A percentile compares a stretch with the other conserved stretches of the same genome.
Evolutionary conservation across 2,888 invertebrate genomes (phyloP).

Genomic region (Chydorus sphaericus): DNA sequence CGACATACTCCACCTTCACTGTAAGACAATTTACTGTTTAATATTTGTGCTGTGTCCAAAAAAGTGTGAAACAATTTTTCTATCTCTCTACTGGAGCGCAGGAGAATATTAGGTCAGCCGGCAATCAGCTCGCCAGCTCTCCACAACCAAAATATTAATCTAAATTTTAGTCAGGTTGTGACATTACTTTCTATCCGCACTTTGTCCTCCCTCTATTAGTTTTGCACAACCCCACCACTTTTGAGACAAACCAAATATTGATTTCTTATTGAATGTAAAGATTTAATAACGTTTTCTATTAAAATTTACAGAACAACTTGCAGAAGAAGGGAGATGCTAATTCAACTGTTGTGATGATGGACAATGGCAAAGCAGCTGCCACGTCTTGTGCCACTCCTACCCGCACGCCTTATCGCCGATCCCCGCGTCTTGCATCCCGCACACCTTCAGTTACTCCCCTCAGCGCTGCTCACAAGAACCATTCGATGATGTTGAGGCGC

Average conservation of each 20-base stretch:
- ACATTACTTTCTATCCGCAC: not conserved
- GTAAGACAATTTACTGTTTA: no score
- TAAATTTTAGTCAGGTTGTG: not conserved
- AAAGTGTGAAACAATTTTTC: not conserved
- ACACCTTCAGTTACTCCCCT: not conserved
- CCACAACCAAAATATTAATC: not conserved
- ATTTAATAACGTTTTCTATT: not conserved
- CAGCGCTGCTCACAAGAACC: no score
- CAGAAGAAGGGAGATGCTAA: not conserved
- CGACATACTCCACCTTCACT: not conserved
- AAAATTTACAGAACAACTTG: not conserved
- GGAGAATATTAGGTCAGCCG: not conserved
- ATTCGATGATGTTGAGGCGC: not conserved
- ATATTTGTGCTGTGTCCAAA: not conserved
- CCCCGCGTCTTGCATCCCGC: slow-evolving; percentile 3
- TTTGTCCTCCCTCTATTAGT: not conserved
- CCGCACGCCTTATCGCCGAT: not conserved
- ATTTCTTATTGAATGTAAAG: not conserved
- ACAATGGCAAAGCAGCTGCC: not conserved
- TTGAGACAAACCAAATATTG: no score
- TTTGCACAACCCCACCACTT: no score
- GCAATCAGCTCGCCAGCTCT: not conserved
- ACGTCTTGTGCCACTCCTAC: not conserved
- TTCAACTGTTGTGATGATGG: not conserved
- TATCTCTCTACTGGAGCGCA: not conserved